Percentiles rank a stretch among this genome's conserved stretches.
These are phyloP conservation scores for Catharus minimus DNA, from an alignment of 2,113 vertebrate species.

Conservation along the genomic window DNA sequence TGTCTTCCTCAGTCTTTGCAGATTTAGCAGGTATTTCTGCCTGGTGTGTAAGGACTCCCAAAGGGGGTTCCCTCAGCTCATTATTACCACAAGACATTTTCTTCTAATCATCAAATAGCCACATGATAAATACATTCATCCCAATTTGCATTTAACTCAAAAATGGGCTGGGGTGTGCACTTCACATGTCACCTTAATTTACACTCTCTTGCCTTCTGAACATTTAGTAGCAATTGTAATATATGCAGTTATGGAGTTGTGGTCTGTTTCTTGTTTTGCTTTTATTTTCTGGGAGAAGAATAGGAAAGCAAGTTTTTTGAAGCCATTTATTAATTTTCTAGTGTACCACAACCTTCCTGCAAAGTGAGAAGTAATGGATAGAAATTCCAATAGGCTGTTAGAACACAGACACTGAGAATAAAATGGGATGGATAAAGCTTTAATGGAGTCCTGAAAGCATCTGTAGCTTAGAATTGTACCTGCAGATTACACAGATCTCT, in stretches of 20 bases:
- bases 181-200: not conserved
- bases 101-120: not conserved
- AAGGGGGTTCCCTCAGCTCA: not conserved
- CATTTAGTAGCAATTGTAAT: not conserved
- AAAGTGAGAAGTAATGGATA: conserved; percentile 16
- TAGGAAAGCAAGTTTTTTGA: not conserved
- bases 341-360: not conserved
- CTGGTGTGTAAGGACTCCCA: not conserved
- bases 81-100: not conserved
- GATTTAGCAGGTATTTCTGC: not conserved
- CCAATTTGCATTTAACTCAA: not conserved
- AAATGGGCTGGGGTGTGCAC: not conserved
- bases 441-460: conserved; percentile 6
- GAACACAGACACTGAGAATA: not conserved
- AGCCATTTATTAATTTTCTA: conserved; percentile 37
- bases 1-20: not conserved
- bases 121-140: not conserved
- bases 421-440: conserved; percentile 25
- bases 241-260: not conserved
- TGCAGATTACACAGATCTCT: not conserved
- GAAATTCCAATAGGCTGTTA: not conserved
- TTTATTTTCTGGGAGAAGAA: conserved; percentile 29
- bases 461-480: not conserved
- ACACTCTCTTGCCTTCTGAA: not conserved
- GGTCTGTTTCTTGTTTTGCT: not conserved